Evolutionary conservation across 2,888 invertebrate genomes (phyloP).

Genomic region (Cryptocheilus praepositus): DNA sequence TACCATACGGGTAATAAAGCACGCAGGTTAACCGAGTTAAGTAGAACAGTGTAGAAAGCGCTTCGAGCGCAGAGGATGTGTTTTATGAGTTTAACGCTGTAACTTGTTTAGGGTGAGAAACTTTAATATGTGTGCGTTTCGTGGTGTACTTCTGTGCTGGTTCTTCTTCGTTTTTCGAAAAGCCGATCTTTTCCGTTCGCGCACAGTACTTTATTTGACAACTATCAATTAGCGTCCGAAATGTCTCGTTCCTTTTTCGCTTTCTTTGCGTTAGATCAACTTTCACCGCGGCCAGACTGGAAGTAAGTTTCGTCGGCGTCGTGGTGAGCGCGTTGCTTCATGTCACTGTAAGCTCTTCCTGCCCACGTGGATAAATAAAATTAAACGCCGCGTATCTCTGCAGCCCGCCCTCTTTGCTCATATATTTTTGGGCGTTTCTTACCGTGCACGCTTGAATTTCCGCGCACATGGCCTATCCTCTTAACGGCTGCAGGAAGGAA

Average conservation of each 20-base stretch:
- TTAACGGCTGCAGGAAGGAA: constrained; percentile 22
- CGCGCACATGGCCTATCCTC: constrained; percentile 54
- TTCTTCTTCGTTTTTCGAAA: too few species aligned
- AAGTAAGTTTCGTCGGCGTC: too few species aligned
- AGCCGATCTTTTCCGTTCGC: too few species aligned
- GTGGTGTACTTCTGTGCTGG: not conserved
- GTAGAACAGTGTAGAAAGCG: constrained; percentile 17
- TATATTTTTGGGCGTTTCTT: constrained; percentile 54
- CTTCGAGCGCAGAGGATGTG: constrained; percentile 22
- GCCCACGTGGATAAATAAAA: constrained; percentile 53
- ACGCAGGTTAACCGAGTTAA: constrained; percentile 21
- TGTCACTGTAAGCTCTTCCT: too few species aligned
- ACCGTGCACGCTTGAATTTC: constrained; percentile 41
- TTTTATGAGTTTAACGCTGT: constrained; percentile 36
- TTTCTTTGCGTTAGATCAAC: too few species aligned
- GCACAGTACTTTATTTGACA: too few species aligned
- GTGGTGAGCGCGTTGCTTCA: too few species aligned
- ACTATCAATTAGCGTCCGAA: too few species aligned
- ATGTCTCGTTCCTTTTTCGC: too few species aligned
- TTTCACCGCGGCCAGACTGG: too few species aligned
- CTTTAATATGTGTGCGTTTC: constrained; percentile 28
- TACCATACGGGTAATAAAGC: constrained; percentile 22
- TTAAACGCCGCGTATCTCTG: constrained; percentile 36
- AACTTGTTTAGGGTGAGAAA: constrained; percentile 30
- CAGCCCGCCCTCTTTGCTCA: constrained; percentile 42